Evolutionary conservation across 2,888 invertebrate genomes (phyloP).

Genomic region (Phragmatobia fuliginosa): DNA sequence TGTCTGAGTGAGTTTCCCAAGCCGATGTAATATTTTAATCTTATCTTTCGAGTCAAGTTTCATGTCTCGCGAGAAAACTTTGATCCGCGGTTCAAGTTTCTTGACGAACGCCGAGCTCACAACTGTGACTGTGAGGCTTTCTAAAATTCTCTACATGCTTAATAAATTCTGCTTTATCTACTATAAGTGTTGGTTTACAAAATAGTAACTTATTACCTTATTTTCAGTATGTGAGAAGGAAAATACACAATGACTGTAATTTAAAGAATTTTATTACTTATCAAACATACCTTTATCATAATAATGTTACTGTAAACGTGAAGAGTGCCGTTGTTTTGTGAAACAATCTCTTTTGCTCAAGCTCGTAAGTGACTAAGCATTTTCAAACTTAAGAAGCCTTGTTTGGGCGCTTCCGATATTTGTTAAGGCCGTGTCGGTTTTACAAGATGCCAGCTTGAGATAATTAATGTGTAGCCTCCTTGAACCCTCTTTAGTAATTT

Average conservation of each 20-base stretch:
- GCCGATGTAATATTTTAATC: conserved; percentile 83
- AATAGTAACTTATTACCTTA: not conserved
- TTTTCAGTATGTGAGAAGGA: not conserved
- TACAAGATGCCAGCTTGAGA: conserved; percentile 75
- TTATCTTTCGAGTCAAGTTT: conserved; percentile 81
- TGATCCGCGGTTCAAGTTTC: conserved; percentile 79
- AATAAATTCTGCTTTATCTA: conserved; percentile 18
- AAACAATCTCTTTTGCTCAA: conserved; percentile 75
- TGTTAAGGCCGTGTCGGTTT: conserved; percentile 79
- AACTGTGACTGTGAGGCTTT: conserved; percentile 65
- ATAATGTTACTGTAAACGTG: conserved; percentile 45
- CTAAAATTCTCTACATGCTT: conserved; percentile 44
- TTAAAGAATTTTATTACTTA: not conserved
- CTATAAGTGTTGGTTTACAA: not conserved
- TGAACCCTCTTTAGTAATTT: conserved; percentile 63
- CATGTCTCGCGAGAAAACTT: conserved; percentile 79
- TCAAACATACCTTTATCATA: conserved; percentile 18
- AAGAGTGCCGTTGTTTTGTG: conserved; percentile 56
- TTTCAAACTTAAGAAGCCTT: conserved; percentile 75
- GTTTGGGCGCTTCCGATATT: conserved; percentile 78
- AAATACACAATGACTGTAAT: not conserved
- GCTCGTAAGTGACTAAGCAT: conserved; percentile 71
- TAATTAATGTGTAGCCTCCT: conserved; percentile 79
- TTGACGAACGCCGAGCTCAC: conserved; percentile 69
- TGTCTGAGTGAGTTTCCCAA: conserved; percentile 70